Percentiles rank a stretch among this genome's conserved stretches.
Evolutionary conservation across 2,113 vertebrate species (phyloP).

Genomic region (Mormyrus iriodes): DNA sequence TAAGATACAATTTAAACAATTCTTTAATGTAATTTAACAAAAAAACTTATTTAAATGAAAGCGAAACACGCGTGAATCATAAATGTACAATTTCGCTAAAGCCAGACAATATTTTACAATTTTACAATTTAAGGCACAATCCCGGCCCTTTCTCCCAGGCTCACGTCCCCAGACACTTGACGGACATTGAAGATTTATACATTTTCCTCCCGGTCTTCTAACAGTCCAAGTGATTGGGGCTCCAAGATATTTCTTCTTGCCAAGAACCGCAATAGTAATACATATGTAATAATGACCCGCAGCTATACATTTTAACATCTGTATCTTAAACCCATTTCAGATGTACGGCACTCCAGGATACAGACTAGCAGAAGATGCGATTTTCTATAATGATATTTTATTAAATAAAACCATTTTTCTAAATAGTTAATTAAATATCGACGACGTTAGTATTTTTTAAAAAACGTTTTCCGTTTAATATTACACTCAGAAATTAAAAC

Average conservation of each 20-base stretch:
- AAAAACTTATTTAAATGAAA: background rate
- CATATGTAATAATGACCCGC: slow-evolving; percentile 82
- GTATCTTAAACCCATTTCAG: slow-evolving; percentile 39
- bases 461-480: background rate
- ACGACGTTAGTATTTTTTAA: background rate
- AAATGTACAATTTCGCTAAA: background rate
- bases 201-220: slow-evolving; percentile 45
- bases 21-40: background rate
- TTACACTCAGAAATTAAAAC: background rate
- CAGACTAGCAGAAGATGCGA: background rate
- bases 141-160: slow-evolving; percentile 15
- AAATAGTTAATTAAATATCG: background rate
- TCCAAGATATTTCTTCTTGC: slow-evolving; percentile 63
- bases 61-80: background rate
- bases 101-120: background rate
- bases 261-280: slow-evolving; percentile 69
- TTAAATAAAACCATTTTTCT: background rate
- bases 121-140: background rate
- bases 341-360: slow-evolving; percentile 32
- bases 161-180: slow-evolving; percentile 29
- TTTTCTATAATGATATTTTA: slow-evolving; percentile 4
- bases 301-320: slow-evolving; percentile 55
- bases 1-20: background rate
- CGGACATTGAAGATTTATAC: slow-evolving; percentile 41
- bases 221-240: slow-evolving; percentile 63